Percentiles rank a stretch among this genome's conserved stretches.
phyloP scores from a whole-genome alignment of 2,888 invertebrate genomes.

The Drosophila kanekoi region DNA sequence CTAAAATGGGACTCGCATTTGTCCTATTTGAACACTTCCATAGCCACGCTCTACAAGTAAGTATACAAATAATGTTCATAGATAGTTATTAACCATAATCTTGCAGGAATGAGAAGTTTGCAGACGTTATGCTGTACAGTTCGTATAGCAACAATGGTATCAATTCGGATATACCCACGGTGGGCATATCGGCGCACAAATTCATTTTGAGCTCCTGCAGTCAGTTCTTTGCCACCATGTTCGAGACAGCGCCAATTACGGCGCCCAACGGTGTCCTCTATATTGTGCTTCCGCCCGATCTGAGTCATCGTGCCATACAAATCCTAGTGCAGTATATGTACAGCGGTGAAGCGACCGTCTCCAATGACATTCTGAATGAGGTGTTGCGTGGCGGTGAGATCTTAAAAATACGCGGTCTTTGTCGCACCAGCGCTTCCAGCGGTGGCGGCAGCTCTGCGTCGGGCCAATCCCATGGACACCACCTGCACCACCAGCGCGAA shows the following conservation, averaged over 20 bases:
- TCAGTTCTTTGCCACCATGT: slow-evolving; percentile 85
- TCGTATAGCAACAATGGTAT: slow-evolving; percentile 85
- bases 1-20: slow-evolving; percentile 95
- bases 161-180: slow-evolving; percentile 86
- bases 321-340: slow-evolving; percentile 95
- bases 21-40: slow-evolving; percentile 92
- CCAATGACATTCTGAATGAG: slow-evolving; percentile 92
- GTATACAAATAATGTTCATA: slow-evolving; percentile 21
- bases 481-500: slow-evolving; percentile 54
- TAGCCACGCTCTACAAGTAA: slow-evolving; percentile 88
- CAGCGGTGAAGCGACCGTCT: slow-evolving; percentile 91
- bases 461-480: slow-evolving; percentile 47
- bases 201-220: slow-evolving; percentile 94
- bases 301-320: slow-evolving; percentile 92
- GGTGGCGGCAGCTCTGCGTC: slow-evolving; percentile 30
- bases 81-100: not conserved
- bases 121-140: slow-evolving; percentile 93
- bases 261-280: slow-evolving; percentile 86
- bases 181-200: slow-evolving; percentile 93
- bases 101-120: slow-evolving; percentile 90
- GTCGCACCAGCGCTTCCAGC: slow-evolving; percentile 86
- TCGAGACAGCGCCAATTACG: slow-evolving; percentile 83
- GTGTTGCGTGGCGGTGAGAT: slow-evolving; percentile 93
- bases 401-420: slow-evolving; percentile 92
- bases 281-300: slow-evolving; percentile 92